A percentile compares a stretch with the other conserved stretches of the same genome.
Evolutionary conservation across 2,113 vertebrate genomes (phyloP).

Genomic region (Lutjanus erythropterus): DNA sequence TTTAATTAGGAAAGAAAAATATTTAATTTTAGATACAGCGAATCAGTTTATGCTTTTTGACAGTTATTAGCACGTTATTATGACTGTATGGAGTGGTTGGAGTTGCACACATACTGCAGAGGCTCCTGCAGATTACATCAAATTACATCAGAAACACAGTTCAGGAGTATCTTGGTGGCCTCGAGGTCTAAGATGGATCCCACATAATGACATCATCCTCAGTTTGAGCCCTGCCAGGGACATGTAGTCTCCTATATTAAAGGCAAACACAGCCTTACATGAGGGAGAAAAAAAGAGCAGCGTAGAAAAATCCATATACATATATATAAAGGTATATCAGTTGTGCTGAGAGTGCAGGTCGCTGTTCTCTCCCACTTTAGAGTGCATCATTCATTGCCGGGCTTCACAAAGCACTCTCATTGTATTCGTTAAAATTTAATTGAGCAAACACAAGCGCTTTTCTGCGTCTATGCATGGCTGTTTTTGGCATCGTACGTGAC

Average conservation of each 20-base stretch:
- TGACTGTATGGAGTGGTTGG: not conserved
- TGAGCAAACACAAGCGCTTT: conserved; percentile 31
- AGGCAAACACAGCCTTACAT: not conserved
- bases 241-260: not conserved
- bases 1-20: not conserved
- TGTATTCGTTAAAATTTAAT: conserved; percentile 60
- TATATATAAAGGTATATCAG: not conserved
- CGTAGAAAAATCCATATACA: not conserved
- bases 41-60: not conserved
- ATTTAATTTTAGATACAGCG: not conserved
- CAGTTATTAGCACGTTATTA: not conserved
- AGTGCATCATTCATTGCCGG: conserved; percentile 38
- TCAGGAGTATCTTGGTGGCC: conserved; percentile 22
- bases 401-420: conserved; percentile 26
- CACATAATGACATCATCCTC: conserved; percentile 27
- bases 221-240: conserved; percentile 3
- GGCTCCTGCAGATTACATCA: conserved; percentile 18
- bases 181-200: conserved; percentile 9
- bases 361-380: not conserved
- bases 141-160: conserved; percentile 24
- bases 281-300: not conserved
- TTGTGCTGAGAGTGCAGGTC: conserved; percentile 16
- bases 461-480: not conserved
- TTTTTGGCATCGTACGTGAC: conserved; percentile 35
- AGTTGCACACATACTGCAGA: not conserved